These are phyloP conservation scores for Hyaena hyaena DNA, from an alignment of 2,113 vertebrate species.

Conservation along the genomic window DNA sequence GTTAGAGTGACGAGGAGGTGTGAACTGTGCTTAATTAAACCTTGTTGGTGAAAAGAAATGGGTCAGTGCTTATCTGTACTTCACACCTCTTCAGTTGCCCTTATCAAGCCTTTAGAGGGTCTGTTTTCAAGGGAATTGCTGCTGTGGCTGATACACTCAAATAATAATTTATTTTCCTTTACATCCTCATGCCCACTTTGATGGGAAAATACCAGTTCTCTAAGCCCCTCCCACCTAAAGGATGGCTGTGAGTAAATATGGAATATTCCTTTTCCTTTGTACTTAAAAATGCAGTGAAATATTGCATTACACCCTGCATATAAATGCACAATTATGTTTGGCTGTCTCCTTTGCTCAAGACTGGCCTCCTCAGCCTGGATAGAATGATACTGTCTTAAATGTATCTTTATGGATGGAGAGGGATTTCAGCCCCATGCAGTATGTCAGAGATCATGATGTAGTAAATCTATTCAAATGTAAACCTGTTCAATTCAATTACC, in stretches of 20 bases:
- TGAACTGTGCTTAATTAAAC: slow-evolving; percentile 61
- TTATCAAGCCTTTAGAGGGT: slow-evolving; percentile 36
- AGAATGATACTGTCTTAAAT: slow-evolving; percentile 74
- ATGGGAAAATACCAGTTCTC: slow-evolving; percentile 54
- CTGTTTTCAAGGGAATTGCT: slow-evolving; percentile 53
- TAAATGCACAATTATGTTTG: slow-evolving; percentile 60
- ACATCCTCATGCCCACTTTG: slow-evolving; percentile 52
- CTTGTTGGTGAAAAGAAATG: not conserved
- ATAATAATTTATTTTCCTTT: slow-evolving; percentile 63
- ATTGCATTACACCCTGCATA: slow-evolving; percentile 21
- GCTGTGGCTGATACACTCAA: not conserved
- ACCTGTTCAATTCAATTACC: slow-evolving; percentile 92
- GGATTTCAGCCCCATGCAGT: slow-evolving; percentile 83
- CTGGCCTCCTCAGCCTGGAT: slow-evolving; percentile 39
- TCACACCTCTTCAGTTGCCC: slow-evolving; percentile 52
- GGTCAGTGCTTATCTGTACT: not conserved
- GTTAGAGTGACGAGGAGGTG: not conserved
- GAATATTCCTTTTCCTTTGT: slow-evolving; percentile 42
- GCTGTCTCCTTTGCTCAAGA: slow-evolving; percentile 45
- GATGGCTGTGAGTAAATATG: not conserved
- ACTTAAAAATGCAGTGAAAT: slow-evolving; percentile 56
- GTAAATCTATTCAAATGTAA: slow-evolving; percentile 92
- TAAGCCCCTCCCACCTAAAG: not conserved
- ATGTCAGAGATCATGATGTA: slow-evolving; percentile 86
- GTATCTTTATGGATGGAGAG: slow-evolving; percentile 82